Evolutionary conservation across 2,797 vertebrate genomes (phyloP), one percentile per base, ranked within the genome.

Genomic region (Eulemur mongoz): DNA sequence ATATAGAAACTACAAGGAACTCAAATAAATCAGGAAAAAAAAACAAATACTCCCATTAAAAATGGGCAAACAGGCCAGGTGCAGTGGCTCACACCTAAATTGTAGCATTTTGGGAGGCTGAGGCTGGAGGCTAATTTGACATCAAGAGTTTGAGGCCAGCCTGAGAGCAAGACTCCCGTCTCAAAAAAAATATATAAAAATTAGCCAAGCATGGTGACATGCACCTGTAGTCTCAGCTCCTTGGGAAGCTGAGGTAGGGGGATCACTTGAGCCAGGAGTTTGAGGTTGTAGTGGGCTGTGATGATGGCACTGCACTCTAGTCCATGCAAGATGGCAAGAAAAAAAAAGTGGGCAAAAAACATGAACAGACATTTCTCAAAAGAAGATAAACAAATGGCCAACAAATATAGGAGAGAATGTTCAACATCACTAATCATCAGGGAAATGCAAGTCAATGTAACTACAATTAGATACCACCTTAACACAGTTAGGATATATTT

Each of bases 321-420:
- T 17, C 15, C 7, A 1, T 8, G 15, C 7, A 7, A 65, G 15
- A 65, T 8, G 15, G 15, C 4, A 18, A n/a, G 15, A n/a, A n/a
- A n/a, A n/a, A 15, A n/a, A n/a, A 18, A 65, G 7, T n/a, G 63
- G 63, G 63, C 32, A 65, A 18, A 65, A 17, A 32, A 65, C 7
- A 65, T 17, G 63, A n/a, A 65, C 7, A 65, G 30, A 65, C 32
- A n/a, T n/a, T 65, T 65, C 63, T 65, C 15, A 65, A n/a, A n/a
- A 65, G 6, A 65, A n/a, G 32, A 65, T n/a, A 18, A 8, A 65
- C 32, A n/a, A n/a, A 65, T 65, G 63, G 32, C 14, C 32, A 65
- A n/a, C 32, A 63, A 63, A n/a, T 32, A 65, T 18, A 65, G 0
- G 32, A 65, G 32, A 65, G n/a, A 65, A 65, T n/a, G 15, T 7